Conservation (phyloP, 1,140 invertebrate genomes). For the Papilio glaucus region DNA sequence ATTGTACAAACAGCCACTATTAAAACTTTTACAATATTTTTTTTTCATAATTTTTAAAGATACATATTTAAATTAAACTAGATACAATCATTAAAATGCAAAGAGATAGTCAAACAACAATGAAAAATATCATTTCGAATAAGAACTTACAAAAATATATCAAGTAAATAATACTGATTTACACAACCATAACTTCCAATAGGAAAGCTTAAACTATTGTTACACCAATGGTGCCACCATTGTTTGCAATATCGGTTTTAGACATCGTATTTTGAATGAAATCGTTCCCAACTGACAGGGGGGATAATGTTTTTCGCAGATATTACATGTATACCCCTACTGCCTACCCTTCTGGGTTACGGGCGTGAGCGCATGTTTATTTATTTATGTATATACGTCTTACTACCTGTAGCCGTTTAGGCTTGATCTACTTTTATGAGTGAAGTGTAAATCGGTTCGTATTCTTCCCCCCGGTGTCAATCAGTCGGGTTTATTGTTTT, state of each 20-base stretch:
- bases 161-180: conserved; percentile 43
- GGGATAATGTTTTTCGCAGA: too few relatives aligned
- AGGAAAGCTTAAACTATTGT: neutral
- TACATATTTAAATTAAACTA: neutral
- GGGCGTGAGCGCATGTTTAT: too few relatives aligned
- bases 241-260: neutral
- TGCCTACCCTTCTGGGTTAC: too few relatives aligned
- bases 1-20: neutral
- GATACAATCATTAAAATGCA: neutral
- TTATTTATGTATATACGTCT: too few relatives aligned
- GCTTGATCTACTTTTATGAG: too few relatives aligned
- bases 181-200: conserved; percentile 34
- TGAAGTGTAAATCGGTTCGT: too few relatives aligned
- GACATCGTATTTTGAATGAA: too few relatives aligned
- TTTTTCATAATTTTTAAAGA: neutral
- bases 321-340: too few relatives aligned
- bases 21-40: neutral
- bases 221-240: conserved; percentile 30
- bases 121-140: conserved; percentile 24
- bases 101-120: neutral
- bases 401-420: too few relatives aligned
- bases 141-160: conserved; percentile 30
- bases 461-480: too few relatives aligned
- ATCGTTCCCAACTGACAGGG: too few relatives aligned
- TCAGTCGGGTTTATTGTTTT: too few relatives aligned